These are phyloP conservation scores for Scaptomyza tumidula DNA, from an alignment of 2,888 invertebrate genomes.

Conservation along the genomic window DNA sequence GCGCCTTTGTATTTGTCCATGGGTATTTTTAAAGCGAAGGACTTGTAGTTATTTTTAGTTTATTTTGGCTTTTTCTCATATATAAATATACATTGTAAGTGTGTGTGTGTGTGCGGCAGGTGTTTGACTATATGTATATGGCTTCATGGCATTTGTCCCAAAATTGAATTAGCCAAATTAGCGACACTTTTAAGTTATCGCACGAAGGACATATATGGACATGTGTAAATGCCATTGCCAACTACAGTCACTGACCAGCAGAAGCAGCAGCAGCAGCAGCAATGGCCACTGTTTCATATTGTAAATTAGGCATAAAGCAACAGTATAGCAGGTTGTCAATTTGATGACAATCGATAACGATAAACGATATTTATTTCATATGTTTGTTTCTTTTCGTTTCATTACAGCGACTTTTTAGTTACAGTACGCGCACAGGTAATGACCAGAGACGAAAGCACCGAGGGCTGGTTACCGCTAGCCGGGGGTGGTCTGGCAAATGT, in stretches of 20 bases:
- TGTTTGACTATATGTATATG: conserved; percentile 43
- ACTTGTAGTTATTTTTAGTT: conserved; percentile 54
- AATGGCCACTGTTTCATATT: conserved; percentile 56
- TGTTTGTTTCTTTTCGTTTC: conserved; percentile 5
- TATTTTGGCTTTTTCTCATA: conserved; percentile 25
- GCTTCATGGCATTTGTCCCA: conserved; percentile 57
- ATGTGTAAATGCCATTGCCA: conserved; percentile 1
- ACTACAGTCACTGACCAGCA: conserved; percentile 34
- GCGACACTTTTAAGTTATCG: conserved; percentile 73
- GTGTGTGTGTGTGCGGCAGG: conserved; percentile 40
- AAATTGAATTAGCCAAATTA: conserved; percentile 76
- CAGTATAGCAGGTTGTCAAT: conserved; percentile 53
- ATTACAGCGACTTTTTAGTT: conserved; percentile 95
- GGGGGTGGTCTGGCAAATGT: conserved; percentile 98
- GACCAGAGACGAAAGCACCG: conserved; percentile 98
- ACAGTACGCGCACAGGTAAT: conserved; percentile 99
- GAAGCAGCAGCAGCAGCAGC: conserved; percentile 14
- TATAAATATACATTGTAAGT: conserved; percentile 13
- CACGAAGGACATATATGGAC: conserved; percentile 47
- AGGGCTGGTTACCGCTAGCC: conserved; percentile 97
- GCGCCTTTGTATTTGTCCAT: not conserved
- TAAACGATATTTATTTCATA: not conserved
- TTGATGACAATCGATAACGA: not conserved
- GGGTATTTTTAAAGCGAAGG: conserved; percentile 64
- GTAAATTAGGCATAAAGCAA: conserved; percentile 51